These are phyloP conservation scores for Cynocephalus volans DNA, from an alignment of 2,113 vertebrate genomes.

Conservation along the genomic window DNA sequence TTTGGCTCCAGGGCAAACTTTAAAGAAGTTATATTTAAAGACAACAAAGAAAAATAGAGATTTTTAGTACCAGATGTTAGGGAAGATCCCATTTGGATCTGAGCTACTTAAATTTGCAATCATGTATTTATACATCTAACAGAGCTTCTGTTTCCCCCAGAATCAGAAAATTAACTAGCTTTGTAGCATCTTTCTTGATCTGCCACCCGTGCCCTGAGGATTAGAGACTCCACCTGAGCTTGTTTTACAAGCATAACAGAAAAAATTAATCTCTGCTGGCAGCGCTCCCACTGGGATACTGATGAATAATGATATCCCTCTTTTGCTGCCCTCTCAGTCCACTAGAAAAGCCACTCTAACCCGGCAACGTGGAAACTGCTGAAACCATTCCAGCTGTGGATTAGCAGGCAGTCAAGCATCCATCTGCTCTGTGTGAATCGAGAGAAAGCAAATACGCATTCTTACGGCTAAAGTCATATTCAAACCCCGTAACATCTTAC, in stretches of 20 bases:
- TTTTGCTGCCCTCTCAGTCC: slow-evolving; percentile 94
- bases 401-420: slow-evolving; percentile 94
- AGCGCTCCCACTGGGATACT: slow-evolving; percentile 93
- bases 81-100: slow-evolving; percentile 93
- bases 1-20: slow-evolving; percentile 87
- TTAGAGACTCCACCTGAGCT: slow-evolving; percentile 95
- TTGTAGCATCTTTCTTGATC: slow-evolving; percentile 95
- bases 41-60: slow-evolving; percentile 89
- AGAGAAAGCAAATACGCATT: slow-evolving; percentile 90
- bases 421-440: slow-evolving; percentile 92
- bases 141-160: slow-evolving; percentile 93
- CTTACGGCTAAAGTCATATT: slow-evolving; percentile 88
- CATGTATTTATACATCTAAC: slow-evolving; percentile 95
- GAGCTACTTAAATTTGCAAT: slow-evolving; percentile 94
- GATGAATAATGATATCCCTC: slow-evolving; percentile 96
- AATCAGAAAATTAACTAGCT: slow-evolving; percentile 95
- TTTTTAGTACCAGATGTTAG: slow-evolving; percentile 92
- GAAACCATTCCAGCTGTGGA: slow-evolving; percentile 95
- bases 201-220: slow-evolving; percentile 94
- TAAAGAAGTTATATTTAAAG: slow-evolving; percentile 89
- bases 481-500: slow-evolving; percentile 83
- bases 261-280: slow-evolving; percentile 96
- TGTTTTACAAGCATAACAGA: slow-evolving; percentile 95
- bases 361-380: slow-evolving; percentile 91
- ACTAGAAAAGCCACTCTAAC: slow-evolving; percentile 95